A percentile compares a stretch with the other conserved stretches of the same genome.
These are phyloP conservation scores for Patagioenas fasciata DNA, from an alignment of 2,113 vertebrate species.

Conservation along the genomic window DNA sequence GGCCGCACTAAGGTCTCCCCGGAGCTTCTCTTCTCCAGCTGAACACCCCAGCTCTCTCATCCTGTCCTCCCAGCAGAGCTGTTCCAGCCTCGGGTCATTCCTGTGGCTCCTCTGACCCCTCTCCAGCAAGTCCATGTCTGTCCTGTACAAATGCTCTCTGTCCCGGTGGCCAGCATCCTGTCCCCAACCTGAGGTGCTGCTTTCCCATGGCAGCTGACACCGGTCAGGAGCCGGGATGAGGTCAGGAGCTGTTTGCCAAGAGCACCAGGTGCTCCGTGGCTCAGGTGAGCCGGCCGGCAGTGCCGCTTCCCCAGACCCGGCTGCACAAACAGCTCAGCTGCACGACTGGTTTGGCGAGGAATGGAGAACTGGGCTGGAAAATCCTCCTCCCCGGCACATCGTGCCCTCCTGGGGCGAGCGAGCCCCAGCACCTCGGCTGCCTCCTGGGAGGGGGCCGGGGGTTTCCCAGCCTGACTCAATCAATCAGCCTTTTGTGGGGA, in stretches of 20 bases:
- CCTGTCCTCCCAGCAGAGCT: no score
- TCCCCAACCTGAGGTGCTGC: fast-evolving
- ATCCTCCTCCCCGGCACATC: background rate
- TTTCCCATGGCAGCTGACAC: fast-evolving
- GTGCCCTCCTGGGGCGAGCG: fast-evolving
- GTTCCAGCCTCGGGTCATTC: no score
- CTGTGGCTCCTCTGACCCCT: no score
- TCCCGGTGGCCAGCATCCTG: fast-evolving
- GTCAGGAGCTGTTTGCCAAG: background rate
- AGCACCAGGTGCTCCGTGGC: background rate
- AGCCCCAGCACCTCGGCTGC: background rate
- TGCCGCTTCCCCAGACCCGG: background rate
- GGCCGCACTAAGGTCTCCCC: no score
- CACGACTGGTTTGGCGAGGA: conserved; percentile 43
- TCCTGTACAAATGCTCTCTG: no score
- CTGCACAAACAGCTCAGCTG: conserved; percentile 6
- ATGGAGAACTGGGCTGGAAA: background rate
- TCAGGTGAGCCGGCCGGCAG: background rate
- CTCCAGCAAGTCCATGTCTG: no score
- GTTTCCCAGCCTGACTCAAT: background rate
- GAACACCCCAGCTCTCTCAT: no score
- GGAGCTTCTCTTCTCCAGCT: no score
- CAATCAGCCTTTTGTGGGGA: background rate
- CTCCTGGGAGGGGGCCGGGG: background rate
- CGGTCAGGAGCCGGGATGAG: background rate